Evolutionary conservation across 1,140 invertebrate genomes (phyloP), one percentile per base, ranked within the genome.

Genomic region (Listronotus bonariensis): DNA sequence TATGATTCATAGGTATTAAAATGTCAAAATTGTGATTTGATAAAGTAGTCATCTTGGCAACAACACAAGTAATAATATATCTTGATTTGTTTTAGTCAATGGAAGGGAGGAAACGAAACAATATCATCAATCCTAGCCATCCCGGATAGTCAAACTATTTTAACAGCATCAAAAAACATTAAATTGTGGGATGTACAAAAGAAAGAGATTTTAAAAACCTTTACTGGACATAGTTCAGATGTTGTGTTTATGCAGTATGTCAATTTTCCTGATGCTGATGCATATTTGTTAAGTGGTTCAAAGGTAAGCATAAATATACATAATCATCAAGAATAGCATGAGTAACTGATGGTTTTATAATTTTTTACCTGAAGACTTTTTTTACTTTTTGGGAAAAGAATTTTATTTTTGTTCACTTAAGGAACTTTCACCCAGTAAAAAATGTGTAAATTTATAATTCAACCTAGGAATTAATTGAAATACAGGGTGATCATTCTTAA

Each of bases 181-280:
- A 88, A 87, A 75, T 79, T 88, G 68, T 90, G 87, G 86, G 81
- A 89, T 75, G 71, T 87, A 8, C 69, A 80, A 11, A 85, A 74
- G 0, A 83, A 84, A 72, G 78, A 85, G 71, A 53, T 89, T 15
- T 69, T 90, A 40, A 82, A 80, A 59, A 85, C 82, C 20, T 90
- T 88, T 72, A 88, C 85, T 1, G 89, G 88, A 6, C 89, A 90
- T 76, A 82, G 83, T 17, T 83, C 83, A 62, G 84, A 88, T 74
- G 82, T 91, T 0, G 81, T 80, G 56, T 77, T 82, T 32, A 77
- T 91, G 52, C 70, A 77, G 46, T 78, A 80, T 43, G 71, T 88
- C 38, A 75, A 74, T 65, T 51, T 80, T 51, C 67, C 76, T 14
- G 66, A 74, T 48, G 69, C 71, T 20, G 76, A 73, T 51, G 78